These are phyloP conservation scores for Parauchenoglanis punctatus DNA, from an alignment of 2,797 vertebrate genomes.

Conservation along the genomic window DNA sequence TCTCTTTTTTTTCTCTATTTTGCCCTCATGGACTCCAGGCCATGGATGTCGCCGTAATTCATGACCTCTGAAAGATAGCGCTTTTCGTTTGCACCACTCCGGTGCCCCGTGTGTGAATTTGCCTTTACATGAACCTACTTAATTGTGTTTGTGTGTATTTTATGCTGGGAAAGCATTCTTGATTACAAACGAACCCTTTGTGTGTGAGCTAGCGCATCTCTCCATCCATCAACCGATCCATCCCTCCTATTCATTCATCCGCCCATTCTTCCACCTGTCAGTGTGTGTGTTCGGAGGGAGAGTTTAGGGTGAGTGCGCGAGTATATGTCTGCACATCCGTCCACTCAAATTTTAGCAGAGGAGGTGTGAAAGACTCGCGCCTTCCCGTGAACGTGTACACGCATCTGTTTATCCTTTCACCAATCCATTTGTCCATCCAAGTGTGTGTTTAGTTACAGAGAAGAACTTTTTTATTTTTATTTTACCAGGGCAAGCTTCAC, in stretches of 20 bases:
- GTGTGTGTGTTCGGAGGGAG: neutral
- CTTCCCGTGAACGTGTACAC: neutral
- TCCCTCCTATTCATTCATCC: neutral
- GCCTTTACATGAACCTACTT: too few species aligned
- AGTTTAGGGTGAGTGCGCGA: neutral
- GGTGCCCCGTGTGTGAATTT: too few species aligned
- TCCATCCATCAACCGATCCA: neutral
- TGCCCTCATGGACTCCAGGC: too few species aligned
- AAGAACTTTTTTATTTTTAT: neutral
- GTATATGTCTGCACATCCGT: neutral
- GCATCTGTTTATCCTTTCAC: neutral
- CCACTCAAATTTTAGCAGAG: neutral
- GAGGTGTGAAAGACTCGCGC: neutral
- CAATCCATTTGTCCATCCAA: neutral
- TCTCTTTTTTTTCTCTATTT: too few species aligned
- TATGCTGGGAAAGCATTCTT: neutral
- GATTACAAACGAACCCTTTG: neutral
- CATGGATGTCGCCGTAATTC: too few species aligned
- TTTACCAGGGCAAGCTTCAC: neutral
- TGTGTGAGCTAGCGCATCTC: neutral
- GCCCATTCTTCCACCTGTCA: neutral
- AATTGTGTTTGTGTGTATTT: neutral
- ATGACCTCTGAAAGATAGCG: too few species aligned
- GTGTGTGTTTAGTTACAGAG: neutral
- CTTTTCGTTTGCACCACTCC: too few species aligned